Base-by-base conservation (phyloP, 2,797 vertebrate genomes). In the Lutra lutra region DNA sequence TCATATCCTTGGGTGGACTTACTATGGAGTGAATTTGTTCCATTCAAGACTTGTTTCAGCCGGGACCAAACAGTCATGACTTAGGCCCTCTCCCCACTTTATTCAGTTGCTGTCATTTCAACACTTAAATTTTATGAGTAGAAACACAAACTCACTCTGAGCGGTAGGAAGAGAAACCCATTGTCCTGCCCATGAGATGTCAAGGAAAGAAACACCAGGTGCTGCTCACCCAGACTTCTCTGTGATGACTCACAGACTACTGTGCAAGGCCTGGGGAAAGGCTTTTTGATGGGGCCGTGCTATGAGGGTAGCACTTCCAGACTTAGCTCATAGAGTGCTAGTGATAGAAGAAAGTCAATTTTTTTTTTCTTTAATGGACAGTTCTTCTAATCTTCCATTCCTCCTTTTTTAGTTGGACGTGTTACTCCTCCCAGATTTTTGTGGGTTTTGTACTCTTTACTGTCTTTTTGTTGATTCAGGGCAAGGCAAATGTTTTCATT, bases 61-160 rank as follows among this genome's bases (percentile, higher is more conserved):
- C 64, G 73, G 62, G 17, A 58, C 54, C 32, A 60, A 43, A 20
- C 1, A 70, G 29, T 94, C 35, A 60, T 79, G 46, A 75, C 23
- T 89, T 78, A 17, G 51, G 20, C 20, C 18, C 27, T 79, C 58
- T 62, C 40, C 56, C 21, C 54, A 23, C 93, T 72, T n/a, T 58
- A 23, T 25, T 78, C 68, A 72, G 11, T 25, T 72, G 7, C 17
- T 58, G 23, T 94, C 29, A 75, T 91, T 15, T 86, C 4, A 89
- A 6, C 35, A 73, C 27, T 89, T 94, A 58, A 25, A 83, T 95
- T 93, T 93, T 89, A 58, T 58, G 56, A 85, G 43, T 85, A 77
- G 62, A 96, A 68, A 64, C 4, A 48, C 51, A 77, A 66, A 54
- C 62, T 95, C 8, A 82, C 54, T 79, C 27, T 18, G 38, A 75